A percentile compares a stretch with the other conserved stretches of the same genome.
Conservation (phyloP, 1,140 invertebrate genomes). For the Drosophila eugracilis region DNA sequence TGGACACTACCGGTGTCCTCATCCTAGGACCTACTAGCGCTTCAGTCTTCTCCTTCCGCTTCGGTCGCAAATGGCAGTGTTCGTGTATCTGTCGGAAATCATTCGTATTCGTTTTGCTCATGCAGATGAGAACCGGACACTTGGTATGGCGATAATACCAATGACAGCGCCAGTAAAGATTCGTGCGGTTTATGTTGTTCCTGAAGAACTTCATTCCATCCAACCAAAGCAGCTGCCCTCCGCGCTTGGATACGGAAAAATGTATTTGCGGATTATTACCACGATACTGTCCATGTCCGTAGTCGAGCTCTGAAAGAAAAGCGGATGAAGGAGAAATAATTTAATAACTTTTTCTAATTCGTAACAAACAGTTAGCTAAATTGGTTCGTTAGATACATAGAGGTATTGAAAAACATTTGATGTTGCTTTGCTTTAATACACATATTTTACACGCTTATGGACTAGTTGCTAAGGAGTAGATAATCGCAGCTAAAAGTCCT, state of each 20-base stretch:
- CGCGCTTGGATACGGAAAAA: constrained; percentile 78
- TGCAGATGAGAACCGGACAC: constrained; percentile 80
- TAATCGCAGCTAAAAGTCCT: constrained; percentile 38
- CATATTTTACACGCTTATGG: constrained; percentile 50
- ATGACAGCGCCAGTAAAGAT: constrained; percentile 83
- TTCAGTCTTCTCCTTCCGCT: constrained; percentile 33
- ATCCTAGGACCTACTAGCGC: neutral
- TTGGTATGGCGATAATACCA: constrained; percentile 81
- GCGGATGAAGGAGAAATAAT: neutral
- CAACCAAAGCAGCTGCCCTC: constrained; percentile 77
- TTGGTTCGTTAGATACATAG: neutral
- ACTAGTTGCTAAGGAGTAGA: constrained; percentile 30
- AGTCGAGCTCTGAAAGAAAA: constrained; percentile 33
- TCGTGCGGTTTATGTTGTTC: constrained; percentile 81
- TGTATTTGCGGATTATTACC: constrained; percentile 73
- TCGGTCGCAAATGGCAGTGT: constrained; percentile 67
- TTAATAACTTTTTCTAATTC: constrained; percentile 4
- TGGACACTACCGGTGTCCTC: constrained; percentile 18
- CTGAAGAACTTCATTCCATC: constrained; percentile 81
- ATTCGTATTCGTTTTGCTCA: constrained; percentile 73
- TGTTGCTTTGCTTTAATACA: constrained; percentile 61
- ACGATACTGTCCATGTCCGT: constrained; percentile 60
- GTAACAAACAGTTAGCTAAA: too few species aligned
- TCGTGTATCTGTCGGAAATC: constrained; percentile 82
- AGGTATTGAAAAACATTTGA: constrained; percentile 36